Evolutionary conservation across 2,888 invertebrate genomes (phyloP).

Genomic region (Pristionchus entomophagus): DNA sequence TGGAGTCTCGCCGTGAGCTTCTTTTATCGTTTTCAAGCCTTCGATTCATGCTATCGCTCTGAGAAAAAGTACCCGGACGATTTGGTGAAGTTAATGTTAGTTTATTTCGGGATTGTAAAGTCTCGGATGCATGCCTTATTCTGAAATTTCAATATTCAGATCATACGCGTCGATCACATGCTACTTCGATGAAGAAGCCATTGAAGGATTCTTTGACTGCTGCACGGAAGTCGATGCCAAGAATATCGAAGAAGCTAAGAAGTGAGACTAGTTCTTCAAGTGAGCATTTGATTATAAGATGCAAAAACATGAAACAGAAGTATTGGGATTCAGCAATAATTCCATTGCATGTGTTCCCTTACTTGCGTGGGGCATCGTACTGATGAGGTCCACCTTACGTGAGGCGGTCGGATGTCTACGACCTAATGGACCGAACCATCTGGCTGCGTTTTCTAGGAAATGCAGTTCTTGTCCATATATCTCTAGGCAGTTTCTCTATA

Average conservation of each 20-base stretch:
- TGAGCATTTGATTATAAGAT: too few species aligned
- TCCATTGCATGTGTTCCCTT: not conserved
- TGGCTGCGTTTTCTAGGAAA: not conserved
- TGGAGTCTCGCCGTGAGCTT: not conserved
- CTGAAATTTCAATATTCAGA: too few species aligned
- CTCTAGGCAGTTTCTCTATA: too few species aligned
- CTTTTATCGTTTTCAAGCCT: conserved; percentile 1
- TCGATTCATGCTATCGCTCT: conserved; percentile 4
- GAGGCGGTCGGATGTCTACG: too few species aligned
- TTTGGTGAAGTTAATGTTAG: not conserved
- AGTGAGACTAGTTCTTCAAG: not conserved
- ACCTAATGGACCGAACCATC: not conserved
- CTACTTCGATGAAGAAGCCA: not conserved
- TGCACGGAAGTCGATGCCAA: too few species aligned
- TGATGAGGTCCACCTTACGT: too few species aligned
- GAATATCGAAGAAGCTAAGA: too few species aligned
- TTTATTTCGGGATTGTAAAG: too few species aligned
- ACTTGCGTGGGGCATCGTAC: not conserved
- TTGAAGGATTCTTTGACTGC: not conserved
- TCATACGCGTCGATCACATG: not conserved
- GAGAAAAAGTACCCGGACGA: not conserved
- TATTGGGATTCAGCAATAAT: too few species aligned
- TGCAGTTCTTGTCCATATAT: not conserved
- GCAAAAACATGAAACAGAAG: too few species aligned
- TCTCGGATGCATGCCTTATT: too few species aligned